Conservation (phyloP, 2,888 invertebrate species). For the Chaitophorus viminalis region DNA sequence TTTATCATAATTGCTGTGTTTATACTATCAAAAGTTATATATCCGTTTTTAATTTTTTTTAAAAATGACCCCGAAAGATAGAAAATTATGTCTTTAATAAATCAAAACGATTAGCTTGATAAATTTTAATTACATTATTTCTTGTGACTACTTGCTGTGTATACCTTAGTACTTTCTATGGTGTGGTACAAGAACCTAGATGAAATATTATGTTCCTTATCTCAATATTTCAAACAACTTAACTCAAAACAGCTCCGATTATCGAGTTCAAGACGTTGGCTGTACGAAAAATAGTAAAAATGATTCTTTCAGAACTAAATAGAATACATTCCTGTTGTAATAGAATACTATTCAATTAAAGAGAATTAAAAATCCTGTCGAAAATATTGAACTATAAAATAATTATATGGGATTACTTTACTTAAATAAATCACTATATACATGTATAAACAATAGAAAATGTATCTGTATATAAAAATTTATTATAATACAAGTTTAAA, state of each 20-base stretch:
- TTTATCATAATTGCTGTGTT: no score
- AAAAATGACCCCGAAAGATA: background rate
- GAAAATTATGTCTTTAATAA: background rate
- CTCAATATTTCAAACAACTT: background rate
- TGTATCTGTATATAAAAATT: background rate
- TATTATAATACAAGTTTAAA: background rate
- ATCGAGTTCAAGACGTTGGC: background rate
- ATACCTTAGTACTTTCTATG: background rate
- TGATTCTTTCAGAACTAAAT: background rate
- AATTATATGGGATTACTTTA: background rate
- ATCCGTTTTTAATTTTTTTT: background rate
- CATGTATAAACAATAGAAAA: background rate
- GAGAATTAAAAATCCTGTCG: background rate
- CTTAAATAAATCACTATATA: background rate
- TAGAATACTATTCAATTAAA: background rate
- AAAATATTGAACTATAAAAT: no score
- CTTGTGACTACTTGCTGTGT: background rate
- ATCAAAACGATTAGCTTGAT: background rate
- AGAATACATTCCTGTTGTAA: no score
- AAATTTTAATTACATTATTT: background rate
- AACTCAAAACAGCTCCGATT: background rate
- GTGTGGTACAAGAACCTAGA: background rate
- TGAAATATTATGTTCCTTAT: background rate
- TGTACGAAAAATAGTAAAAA: background rate
- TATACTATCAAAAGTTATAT: no score